Percentiles rank a stretch among this genome's conserved stretches.
Evolutionary conservation across 2,888 invertebrate genomes (phyloP).

Genomic region (Brenthis daphne): DNA sequence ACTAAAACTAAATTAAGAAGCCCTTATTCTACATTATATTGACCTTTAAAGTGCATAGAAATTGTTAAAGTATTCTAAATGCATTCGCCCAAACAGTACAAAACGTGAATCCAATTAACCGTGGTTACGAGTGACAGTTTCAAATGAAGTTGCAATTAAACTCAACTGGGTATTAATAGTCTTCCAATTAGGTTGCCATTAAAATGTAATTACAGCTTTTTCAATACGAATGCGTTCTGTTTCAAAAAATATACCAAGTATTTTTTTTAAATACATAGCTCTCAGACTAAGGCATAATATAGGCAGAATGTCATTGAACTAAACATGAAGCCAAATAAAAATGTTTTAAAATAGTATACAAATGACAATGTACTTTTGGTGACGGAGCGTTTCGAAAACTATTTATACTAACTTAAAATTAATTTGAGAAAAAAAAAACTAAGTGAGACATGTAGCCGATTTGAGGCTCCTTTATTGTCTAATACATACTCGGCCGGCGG

Average conservation of each 20-base stretch:
- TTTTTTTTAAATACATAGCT: too few species aligned
- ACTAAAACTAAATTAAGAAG: background rate
- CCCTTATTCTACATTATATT: background rate
- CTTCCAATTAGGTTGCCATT: constrained; percentile 35
- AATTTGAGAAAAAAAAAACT: too few species aligned
- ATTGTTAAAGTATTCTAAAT: background rate
- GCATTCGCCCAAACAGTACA: background rate
- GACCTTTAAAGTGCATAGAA: too few species aligned
- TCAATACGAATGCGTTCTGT: background rate
- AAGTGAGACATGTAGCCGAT: too few species aligned
- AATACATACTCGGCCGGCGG: too few species aligned
- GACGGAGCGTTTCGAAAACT: too few species aligned
- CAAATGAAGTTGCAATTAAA: constrained; percentile 39
- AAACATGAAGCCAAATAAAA: background rate
- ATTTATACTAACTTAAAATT: too few species aligned
- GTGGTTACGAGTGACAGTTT: constrained; percentile 23
- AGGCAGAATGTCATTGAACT: background rate
- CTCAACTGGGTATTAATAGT: constrained; percentile 33
- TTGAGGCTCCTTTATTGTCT: too few species aligned
- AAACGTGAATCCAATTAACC: constrained; percentile 31
- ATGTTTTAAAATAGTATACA: background rate
- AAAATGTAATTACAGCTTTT: constrained; percentile 32
- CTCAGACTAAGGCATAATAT: too few species aligned
- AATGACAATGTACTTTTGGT: too few species aligned
- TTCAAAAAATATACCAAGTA: background rate